These are phyloP conservation scores for Periophthalmus magnuspinnatus DNA, from an alignment of 2,797 vertebrate genomes.

Conservation along the genomic window DNA sequence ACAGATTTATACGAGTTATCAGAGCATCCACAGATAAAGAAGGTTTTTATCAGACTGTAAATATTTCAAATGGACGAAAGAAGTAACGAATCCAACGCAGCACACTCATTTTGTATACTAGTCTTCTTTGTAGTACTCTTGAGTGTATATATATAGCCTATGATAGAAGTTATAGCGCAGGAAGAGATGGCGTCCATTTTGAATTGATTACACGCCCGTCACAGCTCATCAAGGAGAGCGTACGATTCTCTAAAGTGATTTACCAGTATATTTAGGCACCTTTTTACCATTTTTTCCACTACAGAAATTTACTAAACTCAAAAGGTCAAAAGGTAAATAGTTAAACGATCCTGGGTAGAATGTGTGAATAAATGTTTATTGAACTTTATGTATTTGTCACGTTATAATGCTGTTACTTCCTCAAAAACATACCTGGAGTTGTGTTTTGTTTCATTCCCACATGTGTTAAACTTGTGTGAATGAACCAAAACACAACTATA, in stretches of 20 bases:
- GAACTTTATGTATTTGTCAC: not conserved
- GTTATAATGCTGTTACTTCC: no score
- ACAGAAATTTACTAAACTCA: not conserved
- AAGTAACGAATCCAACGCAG: conserved; percentile 35
- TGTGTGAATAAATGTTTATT: not conserved
- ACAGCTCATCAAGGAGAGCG: conserved; percentile 67
- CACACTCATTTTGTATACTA: conserved; percentile 36
- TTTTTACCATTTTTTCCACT: not conserved
- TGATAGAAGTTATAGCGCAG: conserved; percentile 55
- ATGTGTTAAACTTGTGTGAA: no score
- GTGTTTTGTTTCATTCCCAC: no score
- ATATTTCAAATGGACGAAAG: conserved; percentile 51
- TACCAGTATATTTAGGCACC: conserved; percentile 59
- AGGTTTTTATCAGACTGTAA: conserved; percentile 45
- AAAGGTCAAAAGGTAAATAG: not conserved
- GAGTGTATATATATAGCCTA: conserved; percentile 46
- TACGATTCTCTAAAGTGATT: conserved; percentile 52
- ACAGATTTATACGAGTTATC: conserved; percentile 46
- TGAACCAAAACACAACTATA: no score
- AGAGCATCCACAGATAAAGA: conserved; percentile 43
- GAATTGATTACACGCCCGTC: conserved; percentile 69
- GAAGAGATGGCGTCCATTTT: conserved; percentile 39
- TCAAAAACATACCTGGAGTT: no score
- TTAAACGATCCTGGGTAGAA: no score
- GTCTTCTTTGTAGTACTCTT: conserved; percentile 36